Percentiles rank a stretch among this genome's conserved stretches.
Evolutionary conservation across 2,113 vertebrate genomes (phyloP).

Genomic region (Zapornia atra): DNA sequence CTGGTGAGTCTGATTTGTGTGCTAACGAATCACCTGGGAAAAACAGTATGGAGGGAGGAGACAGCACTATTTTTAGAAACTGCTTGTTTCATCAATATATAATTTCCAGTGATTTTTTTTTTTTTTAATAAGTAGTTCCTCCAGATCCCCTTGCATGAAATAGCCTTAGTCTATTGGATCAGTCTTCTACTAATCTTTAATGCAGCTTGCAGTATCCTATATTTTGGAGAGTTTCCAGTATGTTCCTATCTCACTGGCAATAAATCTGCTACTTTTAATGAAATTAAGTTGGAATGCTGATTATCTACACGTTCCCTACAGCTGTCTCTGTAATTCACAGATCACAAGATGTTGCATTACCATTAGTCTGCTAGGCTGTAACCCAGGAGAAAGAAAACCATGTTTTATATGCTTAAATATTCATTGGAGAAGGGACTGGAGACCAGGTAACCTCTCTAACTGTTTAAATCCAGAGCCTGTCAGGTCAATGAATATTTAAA

Average conservation of each 20-base stretch:
- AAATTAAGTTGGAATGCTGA: constrained; percentile 39
- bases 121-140: background rate
- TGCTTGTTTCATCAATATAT: background rate
- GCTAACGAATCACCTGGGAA: background rate
- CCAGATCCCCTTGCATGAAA: background rate
- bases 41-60: background rate
- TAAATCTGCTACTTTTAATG: constrained; percentile 48
- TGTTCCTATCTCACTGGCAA: background rate
- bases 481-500: constrained; percentile 25
- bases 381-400: background rate
- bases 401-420: constrained; percentile 40
- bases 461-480: background rate
- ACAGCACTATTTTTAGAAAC: background rate
- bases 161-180: background rate
- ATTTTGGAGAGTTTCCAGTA: constrained; percentile 17
- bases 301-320: background rate
- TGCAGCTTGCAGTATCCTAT: background rate
- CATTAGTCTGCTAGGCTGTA: constrained; percentile 11
- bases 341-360: background rate
- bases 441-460: constrained; percentile 22
- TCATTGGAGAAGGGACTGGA: constrained; percentile 23
- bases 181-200: background rate
- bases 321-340: constrained; percentile 30
- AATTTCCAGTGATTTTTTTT: background rate
- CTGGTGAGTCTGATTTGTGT: background rate